Evolutionary conservation across 2,888 invertebrate species (phyloP).

Genomic region (Cheilosia pagana): DNA sequence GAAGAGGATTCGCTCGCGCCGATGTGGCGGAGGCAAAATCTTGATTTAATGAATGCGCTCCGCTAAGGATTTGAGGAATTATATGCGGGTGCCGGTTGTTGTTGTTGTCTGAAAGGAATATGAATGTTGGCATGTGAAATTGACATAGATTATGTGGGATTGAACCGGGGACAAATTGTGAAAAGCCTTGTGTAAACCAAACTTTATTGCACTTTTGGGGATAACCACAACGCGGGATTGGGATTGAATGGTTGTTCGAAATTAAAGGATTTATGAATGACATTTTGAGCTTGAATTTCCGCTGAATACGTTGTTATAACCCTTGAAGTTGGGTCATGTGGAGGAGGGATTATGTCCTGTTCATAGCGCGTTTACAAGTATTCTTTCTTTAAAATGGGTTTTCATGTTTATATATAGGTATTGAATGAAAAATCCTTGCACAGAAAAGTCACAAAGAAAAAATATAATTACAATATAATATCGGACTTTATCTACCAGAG

Average conservation of each 20-base stretch:
- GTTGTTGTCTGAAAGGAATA: slow-evolving; percentile 23
- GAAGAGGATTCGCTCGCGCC: slow-evolving; percentile 7
- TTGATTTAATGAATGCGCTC: slow-evolving; percentile 67
- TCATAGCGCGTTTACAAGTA: too few species aligned
- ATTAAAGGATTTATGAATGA: slow-evolving; percentile 36
- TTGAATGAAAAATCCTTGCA: too few species aligned
- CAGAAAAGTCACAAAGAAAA: too few species aligned
- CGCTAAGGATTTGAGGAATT: slow-evolving; percentile 44
- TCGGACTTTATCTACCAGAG: too few species aligned
- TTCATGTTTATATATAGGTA: too few species aligned
- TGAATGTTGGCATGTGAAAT: slow-evolving; percentile 39
- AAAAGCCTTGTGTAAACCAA: slow-evolving; percentile 39
- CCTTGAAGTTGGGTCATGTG: background rate
- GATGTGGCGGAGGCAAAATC: slow-evolving; percentile 53
- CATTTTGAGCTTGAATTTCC: slow-evolving; percentile 14
- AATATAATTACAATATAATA: too few species aligned
- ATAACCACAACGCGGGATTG: background rate
- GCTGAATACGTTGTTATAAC: slow-evolving; percentile 6
- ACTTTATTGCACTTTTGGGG: slow-evolving; percentile 29
- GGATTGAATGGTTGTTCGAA: background rate
- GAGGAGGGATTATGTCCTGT: too few species aligned
- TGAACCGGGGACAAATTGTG: slow-evolving; percentile 13
- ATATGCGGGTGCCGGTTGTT: slow-evolving; percentile 43
- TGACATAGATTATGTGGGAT: slow-evolving; percentile 48
- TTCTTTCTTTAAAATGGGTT: too few species aligned